These are phyloP conservation scores for Ciconia boyciana DNA, from an alignment of 2,113 vertebrate genomes.

Conservation along the genomic window DNA sequence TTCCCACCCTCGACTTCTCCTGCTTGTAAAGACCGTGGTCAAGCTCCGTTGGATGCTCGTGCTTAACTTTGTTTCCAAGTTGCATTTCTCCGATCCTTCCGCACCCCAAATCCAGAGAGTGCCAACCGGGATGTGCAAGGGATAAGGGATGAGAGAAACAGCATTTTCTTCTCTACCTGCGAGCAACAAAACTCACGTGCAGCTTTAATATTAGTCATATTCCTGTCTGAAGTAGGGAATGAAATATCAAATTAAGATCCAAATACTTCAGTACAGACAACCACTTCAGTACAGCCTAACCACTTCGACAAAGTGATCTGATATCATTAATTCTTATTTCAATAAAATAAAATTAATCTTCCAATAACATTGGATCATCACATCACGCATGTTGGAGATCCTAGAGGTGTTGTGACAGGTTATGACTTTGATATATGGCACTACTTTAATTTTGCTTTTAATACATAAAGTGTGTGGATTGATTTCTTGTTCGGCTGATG, in stretches of 20 bases:
- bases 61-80: rapidly evolving
- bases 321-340: background rate
- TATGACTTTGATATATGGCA: background rate
- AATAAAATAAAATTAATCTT: background rate
- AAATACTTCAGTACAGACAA: background rate
- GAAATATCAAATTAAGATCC: background rate
- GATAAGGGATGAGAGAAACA: background rate
- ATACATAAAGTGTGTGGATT: rapidly evolving
- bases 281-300: background rate
- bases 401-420: background rate
- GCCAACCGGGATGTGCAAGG: rapidly evolving
- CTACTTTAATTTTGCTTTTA: background rate
- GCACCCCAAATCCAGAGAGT: background rate
- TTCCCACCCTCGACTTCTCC: background rate
- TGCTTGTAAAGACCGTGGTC: background rate
- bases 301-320: background rate
- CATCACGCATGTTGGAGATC: background rate
- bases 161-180: background rate
- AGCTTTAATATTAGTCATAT: background rate
- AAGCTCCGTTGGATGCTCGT: rapidly evolving
- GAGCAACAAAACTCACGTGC: background rate
- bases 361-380: background rate
- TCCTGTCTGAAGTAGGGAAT: background rate
- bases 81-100: background rate
- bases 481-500: background rate